These are phyloP conservation scores for Frankliniella intonsa DNA, from an alignment of 2,888 invertebrate species.

Conservation along the genomic window DNA sequence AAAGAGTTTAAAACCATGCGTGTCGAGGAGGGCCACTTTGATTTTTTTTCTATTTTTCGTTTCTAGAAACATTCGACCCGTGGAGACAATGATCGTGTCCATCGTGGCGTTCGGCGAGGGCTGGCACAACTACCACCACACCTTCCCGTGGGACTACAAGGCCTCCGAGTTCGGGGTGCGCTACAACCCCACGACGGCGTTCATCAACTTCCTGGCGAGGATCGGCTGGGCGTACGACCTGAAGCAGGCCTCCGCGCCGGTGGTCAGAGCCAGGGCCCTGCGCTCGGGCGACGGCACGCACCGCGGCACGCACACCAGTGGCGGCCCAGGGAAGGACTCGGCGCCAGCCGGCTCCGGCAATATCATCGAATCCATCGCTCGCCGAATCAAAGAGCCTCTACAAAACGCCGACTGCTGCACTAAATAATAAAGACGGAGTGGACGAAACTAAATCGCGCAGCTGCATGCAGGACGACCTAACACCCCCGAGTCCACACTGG, in stretches of 20 bases:
- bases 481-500: too few species aligned
- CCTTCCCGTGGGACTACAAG: constrained; percentile 8
- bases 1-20: too few species aligned
- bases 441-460: too few species aligned
- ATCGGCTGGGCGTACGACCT: constrained; percentile 4
- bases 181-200: not conserved
- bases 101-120: not conserved
- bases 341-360: too few species aligned
- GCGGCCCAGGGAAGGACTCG: not conserved
- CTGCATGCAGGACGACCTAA: too few species aligned
- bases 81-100: not conserved
- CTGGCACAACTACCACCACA: constrained; percentile 11
- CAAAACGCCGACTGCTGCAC: too few species aligned
- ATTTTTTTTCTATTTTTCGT: not conserved
- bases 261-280: not conserved
- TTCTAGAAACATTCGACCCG: not conserved
- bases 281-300: not conserved
- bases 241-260: not conserved
- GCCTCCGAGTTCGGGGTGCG: not conserved
- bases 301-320: not conserved
- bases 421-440: too few species aligned
- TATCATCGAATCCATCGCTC: too few species aligned
- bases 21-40: too few species aligned
- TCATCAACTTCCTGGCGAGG: not conserved
- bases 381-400: too few species aligned